Evolutionary conservation across 2,888 invertebrate species (phyloP), one percentile per base, ranked within the genome.

Genomic region (Anthophora plumipes): DNA sequence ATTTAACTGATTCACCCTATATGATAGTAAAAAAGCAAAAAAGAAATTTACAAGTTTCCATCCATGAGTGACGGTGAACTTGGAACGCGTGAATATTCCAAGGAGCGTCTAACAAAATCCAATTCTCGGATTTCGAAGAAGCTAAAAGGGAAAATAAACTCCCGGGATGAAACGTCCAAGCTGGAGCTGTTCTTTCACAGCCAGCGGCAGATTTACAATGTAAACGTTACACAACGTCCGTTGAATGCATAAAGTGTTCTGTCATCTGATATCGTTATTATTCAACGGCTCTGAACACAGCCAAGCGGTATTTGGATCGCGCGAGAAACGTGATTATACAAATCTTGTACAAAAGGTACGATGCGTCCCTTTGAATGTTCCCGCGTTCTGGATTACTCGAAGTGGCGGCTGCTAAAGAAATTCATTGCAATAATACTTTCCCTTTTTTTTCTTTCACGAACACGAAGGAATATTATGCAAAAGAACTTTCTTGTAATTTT

Each of bases 261-360:
- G 50, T 76, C 71, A 71, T 43, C 57, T 48, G 76, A 76, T 71
- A 76, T 48, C 71, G 71, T 76, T 76, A 71, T 57, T 76, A 76
- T 71, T 41, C 63, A 43, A 71, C 50, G n/a, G 50, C 39, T 59
- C 17, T 20, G n/a, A 12, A 37, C 31, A 22, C n/a, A 20, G 37
- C 57, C 37, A 39, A 59, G 57, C 39, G 57, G 37, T 37, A 17
- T 37, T 37, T n/a, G 37, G 57, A 59, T 59, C 57, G n/a, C 39
- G 39, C 39, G 41, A 43, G 31, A 31, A n/a, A 31, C 7, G 43
- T 48, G 72, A 74, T 74, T 67, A 60, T 64, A 71, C 63, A 68
- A 74, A 67, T 74, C 60, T 52, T 41, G 63, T 20, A 50, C 31
- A 50, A 71, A 63, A 70, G 63, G 48, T 55, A 75, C 54, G 46